A percentile compares a stretch with the other conserved stretches of the same genome.
Conservation (phyloP, 2,113 vertebrate genomes). For the Beaufortia kweichowensis region DNA sequence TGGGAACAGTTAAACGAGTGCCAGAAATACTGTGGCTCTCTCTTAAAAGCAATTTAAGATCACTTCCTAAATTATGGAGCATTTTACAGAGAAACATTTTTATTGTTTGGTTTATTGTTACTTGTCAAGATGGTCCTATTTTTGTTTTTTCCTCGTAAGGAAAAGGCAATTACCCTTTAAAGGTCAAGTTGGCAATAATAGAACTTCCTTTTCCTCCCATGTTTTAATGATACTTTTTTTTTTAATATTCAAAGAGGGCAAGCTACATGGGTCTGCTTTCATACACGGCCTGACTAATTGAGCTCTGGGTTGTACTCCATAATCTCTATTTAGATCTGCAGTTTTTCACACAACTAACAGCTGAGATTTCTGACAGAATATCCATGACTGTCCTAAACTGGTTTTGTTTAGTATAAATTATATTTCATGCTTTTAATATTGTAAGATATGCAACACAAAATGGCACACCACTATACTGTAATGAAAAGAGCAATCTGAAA, state of each 20-base stretch:
- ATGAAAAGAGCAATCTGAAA: too few species aligned
- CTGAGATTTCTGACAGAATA: background rate
- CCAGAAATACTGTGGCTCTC: slow-evolving; percentile 40
- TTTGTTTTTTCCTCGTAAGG: slow-evolving; percentile 69
- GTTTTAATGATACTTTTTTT: slow-evolving; percentile 64
- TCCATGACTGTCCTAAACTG: background rate
- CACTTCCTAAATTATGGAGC: slow-evolving; percentile 58
- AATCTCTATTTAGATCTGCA: background rate
- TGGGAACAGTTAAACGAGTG: slow-evolving; percentile 48
- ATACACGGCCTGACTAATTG: slow-evolving; percentile 34
- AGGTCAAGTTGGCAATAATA: slow-evolving; percentile 74
- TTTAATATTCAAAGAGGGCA: slow-evolving; percentile 45
- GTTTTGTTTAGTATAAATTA: background rate
- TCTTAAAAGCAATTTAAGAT: slow-evolving; percentile 61
- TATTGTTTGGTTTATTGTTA: slow-evolving; percentile 68
- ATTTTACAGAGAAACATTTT: slow-evolving; percentile 69
- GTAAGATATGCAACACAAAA: too few species aligned
- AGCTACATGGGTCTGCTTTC: slow-evolving; percentile 34
- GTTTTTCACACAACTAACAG: background rate
- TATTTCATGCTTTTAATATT: too few species aligned
- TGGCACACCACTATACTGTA: too few species aligned
- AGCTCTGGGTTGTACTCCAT: background rate
- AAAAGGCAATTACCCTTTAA: slow-evolving; percentile 77
- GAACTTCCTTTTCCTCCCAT: slow-evolving; percentile 60
- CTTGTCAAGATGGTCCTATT: slow-evolving; percentile 63